phyloP scores from a whole-genome alignment of 2,113 vertebrate genomes.

The Lampris megalopsis region DNA sequence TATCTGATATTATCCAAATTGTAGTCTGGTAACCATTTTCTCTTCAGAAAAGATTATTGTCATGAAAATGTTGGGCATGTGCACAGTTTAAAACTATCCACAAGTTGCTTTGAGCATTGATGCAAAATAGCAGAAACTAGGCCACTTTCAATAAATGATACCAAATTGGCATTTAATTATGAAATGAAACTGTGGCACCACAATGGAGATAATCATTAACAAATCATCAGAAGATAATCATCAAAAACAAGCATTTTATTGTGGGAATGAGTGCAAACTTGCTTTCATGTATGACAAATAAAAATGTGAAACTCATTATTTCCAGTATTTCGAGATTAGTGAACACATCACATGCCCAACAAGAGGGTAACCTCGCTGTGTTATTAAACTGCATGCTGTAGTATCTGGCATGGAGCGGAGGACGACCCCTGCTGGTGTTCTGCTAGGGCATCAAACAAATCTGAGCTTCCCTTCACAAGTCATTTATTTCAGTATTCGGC shows the following conservation, averaged over 20 bases:
- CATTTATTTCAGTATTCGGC: background rate
- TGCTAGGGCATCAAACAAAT: conserved; percentile 21
- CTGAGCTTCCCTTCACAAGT: background rate
- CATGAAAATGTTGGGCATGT: background rate
- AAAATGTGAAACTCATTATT: background rate
- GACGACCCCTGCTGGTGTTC: conserved; percentile 75
- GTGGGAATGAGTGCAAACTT: too few relatives aligned
- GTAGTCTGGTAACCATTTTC: background rate
- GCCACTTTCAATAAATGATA: background rate
- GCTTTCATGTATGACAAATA: too few relatives aligned
- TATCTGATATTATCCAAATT: background rate
- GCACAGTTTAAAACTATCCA: background rate
- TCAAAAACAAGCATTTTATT: too few relatives aligned
- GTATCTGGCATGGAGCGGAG: conserved; percentile 36
- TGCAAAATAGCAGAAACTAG: background rate
- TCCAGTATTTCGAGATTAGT: background rate
- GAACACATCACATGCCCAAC: background rate
- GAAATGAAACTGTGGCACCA: background rate
- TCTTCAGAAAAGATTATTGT: background rate
- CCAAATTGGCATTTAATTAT: background rate
- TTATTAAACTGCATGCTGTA: background rate
- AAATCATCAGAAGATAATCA: too few relatives aligned
- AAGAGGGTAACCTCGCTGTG: background rate
- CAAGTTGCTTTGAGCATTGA: background rate
- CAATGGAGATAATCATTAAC: background rate